Evolutionary conservation across 2,888 invertebrate species (phyloP), one percentile per base, ranked within the genome.

Genomic region (Tuberolachnus salignus): DNA sequence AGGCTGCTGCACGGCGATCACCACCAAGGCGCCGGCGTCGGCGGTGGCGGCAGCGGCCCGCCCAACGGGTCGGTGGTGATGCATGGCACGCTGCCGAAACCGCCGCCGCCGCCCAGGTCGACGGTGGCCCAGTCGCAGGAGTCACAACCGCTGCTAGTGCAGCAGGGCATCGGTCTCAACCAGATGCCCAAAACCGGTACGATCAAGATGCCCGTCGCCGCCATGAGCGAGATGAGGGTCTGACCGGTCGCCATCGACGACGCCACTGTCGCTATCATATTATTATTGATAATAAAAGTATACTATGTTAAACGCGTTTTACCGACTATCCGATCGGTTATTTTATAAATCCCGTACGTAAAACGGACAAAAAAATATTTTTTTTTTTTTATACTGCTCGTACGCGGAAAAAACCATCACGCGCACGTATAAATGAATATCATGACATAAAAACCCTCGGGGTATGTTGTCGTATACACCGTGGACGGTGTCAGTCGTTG

Each of bases 201-300:
- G 81, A 88, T 90, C 84, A 88, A 88, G 85, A 90, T 92, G 85
- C 92, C 92, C 71, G 92, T 93, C 85, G 93, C 93, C 83, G 92
- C 93, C 81, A 93, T 94, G 87, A 93, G 92, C 86, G 94, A 94
- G 88, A 94, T 94, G 94, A 89, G 94, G 86, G 94, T 94, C 91
- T 94, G 94, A 94, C 72, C 66, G 26, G 34, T 34, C 34, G 34
- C 34, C 34, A 34, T 26, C 21, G 10, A 64, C 26, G 21, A 34
- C 34, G 55, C 42, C 19, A n/a, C 26, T 4, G 49, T 0, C 53
- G 1, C 11, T 10, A 46, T 46, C 10, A 46, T 46, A 13, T 46
- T 46, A 13, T 13, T 46, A 46, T 46, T 10, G 34, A 34, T n/a
- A n/a, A n/a, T n/a, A n/a, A n/a, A n/a, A n/a, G 6, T 34, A 6